Conservation (phyloP, 2,888 invertebrate species). For the Argynnis bischoffii region DNA sequence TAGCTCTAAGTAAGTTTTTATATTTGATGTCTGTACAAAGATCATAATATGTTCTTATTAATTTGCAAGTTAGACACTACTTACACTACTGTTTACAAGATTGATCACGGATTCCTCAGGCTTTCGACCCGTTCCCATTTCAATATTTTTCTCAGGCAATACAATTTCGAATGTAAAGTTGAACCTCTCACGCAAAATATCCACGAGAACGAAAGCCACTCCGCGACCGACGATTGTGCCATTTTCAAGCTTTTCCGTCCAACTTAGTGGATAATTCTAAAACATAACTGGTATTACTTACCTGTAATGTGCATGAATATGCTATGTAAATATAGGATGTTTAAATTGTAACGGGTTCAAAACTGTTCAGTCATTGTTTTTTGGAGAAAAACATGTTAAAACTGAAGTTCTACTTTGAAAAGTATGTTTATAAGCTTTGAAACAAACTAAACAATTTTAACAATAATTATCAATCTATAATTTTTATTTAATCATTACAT, state of each 20-base stretch:
- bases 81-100: constrained; percentile 83
- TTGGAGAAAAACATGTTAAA: no score
- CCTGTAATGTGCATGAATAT: no score
- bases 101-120: constrained; percentile 84
- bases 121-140: constrained; percentile 79
- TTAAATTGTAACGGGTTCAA: no score
- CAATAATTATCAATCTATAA: neutral
- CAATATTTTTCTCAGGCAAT: constrained; percentile 83
- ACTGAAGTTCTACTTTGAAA: no score
- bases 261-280: constrained; percentile 85
- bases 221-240: constrained; percentile 84
- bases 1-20: no score
- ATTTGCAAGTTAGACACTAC: constrained; percentile 40
- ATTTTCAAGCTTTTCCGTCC: constrained; percentile 70
- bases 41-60: no score
- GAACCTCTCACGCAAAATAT: constrained; percentile 85
- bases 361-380: no score
- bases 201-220: constrained; percentile 87
- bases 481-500: neutral
- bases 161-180: constrained; percentile 89
- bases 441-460: neutral
- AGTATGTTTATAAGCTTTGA: no score
- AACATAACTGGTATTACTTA: constrained; percentile 24
- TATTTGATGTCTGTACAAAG: no score
- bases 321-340: no score